phyloP scores from a whole-genome alignment of 37 sponge, comb jelly and placozoan genomes.

The Diacarnus erythraeanus region DNA sequence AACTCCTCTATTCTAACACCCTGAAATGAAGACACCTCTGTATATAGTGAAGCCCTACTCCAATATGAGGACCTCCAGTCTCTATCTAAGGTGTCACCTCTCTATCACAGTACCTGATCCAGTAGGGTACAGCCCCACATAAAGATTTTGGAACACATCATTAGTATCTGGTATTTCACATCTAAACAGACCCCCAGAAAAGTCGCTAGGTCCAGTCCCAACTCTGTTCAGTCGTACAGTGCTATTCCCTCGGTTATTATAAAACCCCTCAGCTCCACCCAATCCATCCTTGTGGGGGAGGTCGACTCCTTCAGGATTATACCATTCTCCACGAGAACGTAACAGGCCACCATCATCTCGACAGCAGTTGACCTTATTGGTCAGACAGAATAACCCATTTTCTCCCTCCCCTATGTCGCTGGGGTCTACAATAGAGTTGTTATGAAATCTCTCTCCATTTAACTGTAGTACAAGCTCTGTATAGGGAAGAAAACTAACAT shows the following conservation, averaged over 20 bases:
- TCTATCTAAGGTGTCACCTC: too few relatives aligned
- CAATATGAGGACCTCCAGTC: too few relatives aligned
- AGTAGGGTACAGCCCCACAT: background rate
- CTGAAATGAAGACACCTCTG: too few relatives aligned
- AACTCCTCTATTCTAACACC: too few relatives aligned
- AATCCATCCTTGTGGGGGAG: background rate
- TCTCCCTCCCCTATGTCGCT: background rate
- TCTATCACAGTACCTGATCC: background rate
- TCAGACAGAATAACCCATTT: background rate
- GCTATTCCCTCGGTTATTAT: background rate
- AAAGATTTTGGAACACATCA: background rate
- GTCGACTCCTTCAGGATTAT: background rate
- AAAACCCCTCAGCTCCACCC: background rate
- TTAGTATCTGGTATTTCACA: background rate
- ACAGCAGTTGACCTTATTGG: background rate
- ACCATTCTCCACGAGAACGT: background rate
- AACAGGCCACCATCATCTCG: background rate
- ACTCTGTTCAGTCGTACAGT: background rate
- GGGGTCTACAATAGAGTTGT: background rate
- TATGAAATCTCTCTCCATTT: background rate
- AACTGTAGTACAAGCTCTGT: background rate
- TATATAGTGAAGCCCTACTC: too few relatives aligned
- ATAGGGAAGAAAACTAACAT: too few relatives aligned
- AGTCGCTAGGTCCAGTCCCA: background rate
- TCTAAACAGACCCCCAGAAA: background rate